Evolutionary conservation across 37 sponge, comb jelly and placozoan species (phyloP).

Genomic region (Axinella damicornis): DNA sequence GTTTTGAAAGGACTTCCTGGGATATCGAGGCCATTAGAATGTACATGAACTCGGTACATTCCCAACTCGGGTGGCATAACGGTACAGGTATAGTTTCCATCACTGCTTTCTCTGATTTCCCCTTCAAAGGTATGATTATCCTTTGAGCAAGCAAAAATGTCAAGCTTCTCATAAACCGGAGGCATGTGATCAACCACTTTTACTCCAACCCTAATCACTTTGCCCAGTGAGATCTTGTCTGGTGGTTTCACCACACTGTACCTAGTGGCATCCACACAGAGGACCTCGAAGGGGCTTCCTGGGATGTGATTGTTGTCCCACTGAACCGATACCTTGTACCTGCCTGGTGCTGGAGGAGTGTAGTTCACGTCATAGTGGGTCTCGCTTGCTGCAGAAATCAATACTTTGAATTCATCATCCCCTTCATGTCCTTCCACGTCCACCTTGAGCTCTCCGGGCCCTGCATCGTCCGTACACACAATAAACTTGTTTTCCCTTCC

Average conservation of each 20-base stretch:
- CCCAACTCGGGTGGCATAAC: conserved; percentile 58
- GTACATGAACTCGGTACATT: conserved; percentile 68
- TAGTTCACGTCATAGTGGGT: conserved; percentile 67
- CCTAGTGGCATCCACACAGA: conserved; percentile 7
- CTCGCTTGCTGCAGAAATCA: conserved; percentile 54
- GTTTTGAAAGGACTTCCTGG: conserved; percentile 82
- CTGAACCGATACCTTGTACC: conserved; percentile 70
- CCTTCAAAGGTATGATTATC: conserved; percentile 33
- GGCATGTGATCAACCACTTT: conserved; percentile 8
- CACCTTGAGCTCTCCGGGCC: conserved; percentile 72
- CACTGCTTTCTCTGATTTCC: conserved; percentile 12
- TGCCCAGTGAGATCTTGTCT: conserved; percentile 28
- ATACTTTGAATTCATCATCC: conserved; percentile 61
- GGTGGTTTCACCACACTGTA: conserved; percentile 30
- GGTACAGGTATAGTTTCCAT: conserved; percentile 13
- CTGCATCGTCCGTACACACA: conserved; percentile 78
- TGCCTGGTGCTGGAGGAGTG: conserved; percentile 58
- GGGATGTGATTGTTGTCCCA: conserved; percentile 86
- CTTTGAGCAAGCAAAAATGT: neutral
- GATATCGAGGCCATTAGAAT: conserved; percentile 72
- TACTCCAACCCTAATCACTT: conserved; percentile 37
- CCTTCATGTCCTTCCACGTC: conserved; percentile 64
- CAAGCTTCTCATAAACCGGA: conserved; percentile 11
- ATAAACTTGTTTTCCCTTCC: conserved; percentile 47
- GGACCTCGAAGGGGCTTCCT: conserved; percentile 76